Base-by-base conservation (phyloP, 2,888 invertebrate species). In the Harmothoe impar region DNA sequence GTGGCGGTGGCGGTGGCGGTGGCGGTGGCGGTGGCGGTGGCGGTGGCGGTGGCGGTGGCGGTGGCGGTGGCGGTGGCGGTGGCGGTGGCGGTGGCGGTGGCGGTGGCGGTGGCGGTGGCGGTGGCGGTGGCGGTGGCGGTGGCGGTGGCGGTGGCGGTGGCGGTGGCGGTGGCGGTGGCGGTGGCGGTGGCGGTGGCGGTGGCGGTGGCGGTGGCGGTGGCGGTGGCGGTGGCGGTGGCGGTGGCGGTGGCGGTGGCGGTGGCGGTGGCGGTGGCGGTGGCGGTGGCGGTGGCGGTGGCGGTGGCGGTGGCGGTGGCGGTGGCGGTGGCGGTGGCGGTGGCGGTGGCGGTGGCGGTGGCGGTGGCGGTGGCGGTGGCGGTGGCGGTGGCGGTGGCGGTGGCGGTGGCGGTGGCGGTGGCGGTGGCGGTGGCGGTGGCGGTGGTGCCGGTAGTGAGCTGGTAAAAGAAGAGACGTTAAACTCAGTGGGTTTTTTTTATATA, bases 41-140 rank as follows among this genome's bases (percentile, higher is more conserved):
- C 7, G n/a, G 72, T 5, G 85, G 20, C 17, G 35, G 29, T 20
- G 78, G 25, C 52, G 94, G 91, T 43, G 93, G 92, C 89, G 94
- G 94, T 92, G 95, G 93, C 89, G 94, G 33, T 92, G 95, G 93
- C 92, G 94, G 92, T 92, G 95, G 92, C 92, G 95, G 90, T 89
- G 95, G 94, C 94, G 93, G 93, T 90, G 95, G 94, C 92, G 93
- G 92, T 92, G 94, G 92, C 92, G 94, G 91, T 91, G 93, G 91
- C 62, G 92, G 88, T 92, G 93, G 91, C 68, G 93, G 78, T 88
- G 93, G 81, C 89, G 90, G 89, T 93, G 93, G n/a, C 91, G 85
- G 90, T 89, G 90, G 17, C 93, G 77, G 77, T 91, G 93, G 89
- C 91, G 89, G 20, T 90, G 52, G 0, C 94, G 94, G 29, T 84